Conservation (phyloP, 30 jellyfish, hydroid and myxozoan species). For the Aurelia coerulea region DNA sequence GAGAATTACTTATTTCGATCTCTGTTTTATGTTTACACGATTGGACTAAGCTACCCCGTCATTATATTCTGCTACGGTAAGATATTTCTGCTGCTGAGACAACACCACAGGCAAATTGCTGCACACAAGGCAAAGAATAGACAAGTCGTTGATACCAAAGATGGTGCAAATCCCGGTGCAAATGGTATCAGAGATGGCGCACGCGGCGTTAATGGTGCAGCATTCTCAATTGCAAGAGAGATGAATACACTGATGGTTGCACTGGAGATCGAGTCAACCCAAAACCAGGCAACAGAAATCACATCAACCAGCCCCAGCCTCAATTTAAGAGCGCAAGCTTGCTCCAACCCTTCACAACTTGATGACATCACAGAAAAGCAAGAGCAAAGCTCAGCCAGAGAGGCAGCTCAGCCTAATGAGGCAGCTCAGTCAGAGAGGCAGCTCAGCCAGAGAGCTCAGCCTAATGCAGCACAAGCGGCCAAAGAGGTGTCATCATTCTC, state of each 20-base stretch:
- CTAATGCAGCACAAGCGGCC: background rate
- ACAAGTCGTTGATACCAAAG: background rate
- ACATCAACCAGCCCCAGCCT: background rate
- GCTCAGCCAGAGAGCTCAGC: too few species aligned
- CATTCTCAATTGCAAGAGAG: too few species aligned
- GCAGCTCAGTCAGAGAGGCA: too few species aligned
- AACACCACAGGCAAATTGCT: slow-evolving; percentile 23
- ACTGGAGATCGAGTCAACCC: too few species aligned
- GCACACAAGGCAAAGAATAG: background rate
- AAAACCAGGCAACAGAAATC: background rate
- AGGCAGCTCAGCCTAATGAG: background rate
- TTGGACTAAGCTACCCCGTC: slow-evolving; percentile 65
- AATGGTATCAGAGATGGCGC: background rate
- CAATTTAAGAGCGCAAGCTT: background rate
- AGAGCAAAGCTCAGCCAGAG: background rate
- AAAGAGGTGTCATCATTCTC: background rate
- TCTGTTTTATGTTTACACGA: slow-evolving; percentile 45
- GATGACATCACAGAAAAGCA: background rate
- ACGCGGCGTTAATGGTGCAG: too few species aligned
- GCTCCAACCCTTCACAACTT: background rate
- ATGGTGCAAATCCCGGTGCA: background rate
- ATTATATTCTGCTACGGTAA: slow-evolving; percentile 44
- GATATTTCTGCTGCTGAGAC: slow-evolving; percentile 39
- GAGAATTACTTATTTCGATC: slow-evolving; percentile 61
- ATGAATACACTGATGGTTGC: too few species aligned